Evolutionary conservation across 2,888 invertebrate genomes (phyloP).

Genomic region (Pharmacophagus antenor): DNA sequence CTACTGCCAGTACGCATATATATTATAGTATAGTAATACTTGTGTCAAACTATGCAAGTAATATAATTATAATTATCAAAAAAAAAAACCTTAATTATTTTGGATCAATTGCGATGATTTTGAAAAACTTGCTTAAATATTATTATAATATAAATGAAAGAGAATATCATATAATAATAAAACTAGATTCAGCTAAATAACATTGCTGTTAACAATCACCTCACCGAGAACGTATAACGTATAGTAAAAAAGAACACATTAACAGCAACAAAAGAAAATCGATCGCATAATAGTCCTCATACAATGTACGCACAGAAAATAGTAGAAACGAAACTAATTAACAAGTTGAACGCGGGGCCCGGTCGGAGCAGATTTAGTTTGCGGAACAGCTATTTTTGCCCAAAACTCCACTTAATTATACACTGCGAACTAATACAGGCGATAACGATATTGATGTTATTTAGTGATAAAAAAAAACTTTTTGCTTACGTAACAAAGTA

Average conservation of each 20-base stretch:
- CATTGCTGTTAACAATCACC: no score
- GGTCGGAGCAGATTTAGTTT: conserved; percentile 55
- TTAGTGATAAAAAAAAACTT: background rate
- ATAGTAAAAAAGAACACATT: background rate
- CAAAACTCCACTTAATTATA: conserved; percentile 19
- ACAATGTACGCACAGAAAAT: conserved; percentile 48
- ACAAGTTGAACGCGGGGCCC: conserved; percentile 55
- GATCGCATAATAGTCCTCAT: conserved; percentile 25
- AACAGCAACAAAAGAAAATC: background rate
- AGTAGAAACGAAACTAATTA: conserved; percentile 69
- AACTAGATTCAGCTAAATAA: no score
- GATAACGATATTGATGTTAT: conserved; percentile 7
- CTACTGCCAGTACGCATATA: no score
- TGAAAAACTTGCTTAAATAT: no score
- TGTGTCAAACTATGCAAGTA: no score
- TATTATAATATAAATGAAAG: no score
- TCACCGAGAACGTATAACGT: background rate
- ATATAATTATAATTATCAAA: no score
- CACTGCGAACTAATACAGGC: conserved; percentile 8
- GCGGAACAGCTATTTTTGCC: conserved; percentile 58
- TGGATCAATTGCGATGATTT: no score
- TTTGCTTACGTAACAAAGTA: background rate
- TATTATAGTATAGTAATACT: no score
- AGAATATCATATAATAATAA: no score
- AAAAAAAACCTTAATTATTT: no score